phyloP scores from a whole-genome alignment of 2,797 vertebrate genomes.

The Buphagus erythrorhynchus region DNA sequence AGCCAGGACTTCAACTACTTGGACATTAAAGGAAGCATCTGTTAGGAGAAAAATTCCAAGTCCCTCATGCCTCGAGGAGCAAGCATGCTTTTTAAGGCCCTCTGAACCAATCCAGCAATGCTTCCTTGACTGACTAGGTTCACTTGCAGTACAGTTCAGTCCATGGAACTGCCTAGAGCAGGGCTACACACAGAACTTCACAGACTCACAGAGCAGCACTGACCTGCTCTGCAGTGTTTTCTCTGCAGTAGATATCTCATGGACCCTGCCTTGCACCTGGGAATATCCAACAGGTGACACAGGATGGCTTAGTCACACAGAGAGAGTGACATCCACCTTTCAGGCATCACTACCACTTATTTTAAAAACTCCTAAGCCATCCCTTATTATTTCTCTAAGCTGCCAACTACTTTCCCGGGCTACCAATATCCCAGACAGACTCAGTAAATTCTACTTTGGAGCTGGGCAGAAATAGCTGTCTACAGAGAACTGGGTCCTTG shows the following conservation, averaged over 20 bases:
- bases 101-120: background rate
- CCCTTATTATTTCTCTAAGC: background rate
- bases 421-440: background rate
- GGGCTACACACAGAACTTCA: fast-evolving
- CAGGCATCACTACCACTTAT: fast-evolving
- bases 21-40: background rate
- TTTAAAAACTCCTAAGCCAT: background rate
- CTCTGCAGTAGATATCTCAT: background rate
- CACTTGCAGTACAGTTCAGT: background rate
- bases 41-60: background rate
- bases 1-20: background rate
- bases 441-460: background rate
- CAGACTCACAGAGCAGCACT: too few species aligned
- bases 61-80: background rate
- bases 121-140: fast-evolving
- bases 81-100: background rate
- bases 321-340: background rate
- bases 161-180: background rate
- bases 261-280: background rate
- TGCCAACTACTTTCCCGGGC: background rate
- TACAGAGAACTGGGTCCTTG: background rate
- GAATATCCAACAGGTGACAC: background rate
- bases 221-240: too few species aligned
- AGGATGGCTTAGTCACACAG: fast-evolving
- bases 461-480: background rate